Conservation (phyloP, 2,113 vertebrate species). For the human (Homo sapiens) region GRCh38 chr7:133104501-133105000, state of each 20-base stretch:
- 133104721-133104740: background rate
- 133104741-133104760: constrained; percentile 36
- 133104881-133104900: background rate
- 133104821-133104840: background rate
- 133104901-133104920: background rate
- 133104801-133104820: constrained; percentile 20
- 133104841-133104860: background rate
- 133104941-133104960: background rate
- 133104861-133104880: background rate
- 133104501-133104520: background rate
- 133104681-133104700: background rate
- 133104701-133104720: background rate
- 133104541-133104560: background rate
- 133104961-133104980: background rate
- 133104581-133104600: background rate
- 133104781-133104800: background rate
- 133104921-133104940: background rate
- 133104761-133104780: constrained; percentile 19
- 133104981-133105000: background rate
- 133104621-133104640: background rate
- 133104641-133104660: constrained; percentile 16
- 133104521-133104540: background rate
- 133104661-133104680: constrained; percentile 25
- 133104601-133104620: background rate
- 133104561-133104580: background rate